Conservation (phyloP, 1,140 invertebrate genomes). For the Drosophila pandora region DNA sequence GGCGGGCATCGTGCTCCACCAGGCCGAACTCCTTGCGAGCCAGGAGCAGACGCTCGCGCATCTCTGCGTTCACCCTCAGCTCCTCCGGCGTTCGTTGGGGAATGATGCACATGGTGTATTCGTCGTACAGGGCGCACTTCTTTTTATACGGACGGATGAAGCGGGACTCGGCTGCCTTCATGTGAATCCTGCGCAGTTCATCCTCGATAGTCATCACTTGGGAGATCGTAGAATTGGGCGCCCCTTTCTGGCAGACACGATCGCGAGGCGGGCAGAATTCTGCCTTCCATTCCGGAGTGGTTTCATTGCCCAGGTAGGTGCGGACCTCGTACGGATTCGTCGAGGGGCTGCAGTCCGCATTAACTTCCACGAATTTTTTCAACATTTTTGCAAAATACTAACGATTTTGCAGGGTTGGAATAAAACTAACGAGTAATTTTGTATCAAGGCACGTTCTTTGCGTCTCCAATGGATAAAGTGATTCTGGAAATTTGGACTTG, state of each 20-base stretch:
- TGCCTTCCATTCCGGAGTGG: constrained; percentile 56
- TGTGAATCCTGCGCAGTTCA: constrained; percentile 67
- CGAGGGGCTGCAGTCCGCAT: constrained; percentile 68
- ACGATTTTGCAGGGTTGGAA: constrained; percentile 43
- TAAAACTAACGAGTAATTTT: constrained; percentile 49
- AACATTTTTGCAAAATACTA: constrained; percentile 61
- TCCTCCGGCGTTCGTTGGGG: constrained; percentile 65
- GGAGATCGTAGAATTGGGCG: constrained; percentile 61
- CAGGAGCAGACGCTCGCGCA: constrained; percentile 63
- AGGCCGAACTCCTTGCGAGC: constrained; percentile 42
- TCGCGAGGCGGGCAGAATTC: constrained; percentile 57
- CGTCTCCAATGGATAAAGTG: constrained; percentile 13
- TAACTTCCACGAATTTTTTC: constrained; percentile 78
- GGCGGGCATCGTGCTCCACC: constrained; percentile 62
- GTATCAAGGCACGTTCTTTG: constrained; percentile 18
- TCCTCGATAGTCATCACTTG: constrained; percentile 77
- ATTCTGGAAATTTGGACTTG: neutral
- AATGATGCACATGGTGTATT: constrained; percentile 61
- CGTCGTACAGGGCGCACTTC: constrained; percentile 59
- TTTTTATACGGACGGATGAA: constrained; percentile 56
- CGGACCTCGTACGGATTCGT: constrained; percentile 77
- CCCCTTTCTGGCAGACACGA: constrained; percentile 59
- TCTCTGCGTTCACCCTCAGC: constrained; percentile 56
- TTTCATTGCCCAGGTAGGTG: constrained; percentile 69
- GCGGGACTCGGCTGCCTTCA: constrained; percentile 68